These are phyloP conservation scores for Pangasianodon gigas DNA, from an alignment of 2,113 vertebrate genomes.

Conservation along the genomic window DNA sequence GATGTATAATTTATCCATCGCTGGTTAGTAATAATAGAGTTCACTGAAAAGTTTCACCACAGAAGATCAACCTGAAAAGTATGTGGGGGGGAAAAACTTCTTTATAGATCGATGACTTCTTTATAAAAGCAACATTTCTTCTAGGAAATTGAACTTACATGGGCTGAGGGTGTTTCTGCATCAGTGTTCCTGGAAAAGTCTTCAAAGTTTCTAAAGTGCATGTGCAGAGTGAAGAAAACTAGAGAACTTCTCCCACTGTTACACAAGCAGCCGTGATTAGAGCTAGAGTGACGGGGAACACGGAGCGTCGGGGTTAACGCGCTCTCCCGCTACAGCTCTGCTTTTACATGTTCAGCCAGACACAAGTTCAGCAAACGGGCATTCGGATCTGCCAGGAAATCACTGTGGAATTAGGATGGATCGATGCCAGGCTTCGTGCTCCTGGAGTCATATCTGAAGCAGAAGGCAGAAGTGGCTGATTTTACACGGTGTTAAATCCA, in stretches of 20 bases:
- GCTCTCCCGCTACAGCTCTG: background rate
- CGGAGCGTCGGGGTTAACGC: background rate
- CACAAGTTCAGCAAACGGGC: background rate
- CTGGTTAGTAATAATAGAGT: background rate
- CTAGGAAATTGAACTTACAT: background rate
- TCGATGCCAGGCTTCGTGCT: background rate
- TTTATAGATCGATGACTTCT: background rate
- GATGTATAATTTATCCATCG: background rate
- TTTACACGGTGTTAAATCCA: background rate
- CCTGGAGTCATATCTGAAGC: background rate
- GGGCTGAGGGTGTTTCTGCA: background rate
- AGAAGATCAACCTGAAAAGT: background rate
- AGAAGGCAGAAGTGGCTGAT: background rate
- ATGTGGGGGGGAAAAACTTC: background rate
- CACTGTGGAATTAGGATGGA: constrained; percentile 16
- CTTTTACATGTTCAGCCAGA: background rate
- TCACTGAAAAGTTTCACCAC: background rate
- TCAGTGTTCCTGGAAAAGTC: background rate
- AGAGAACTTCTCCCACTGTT: background rate
- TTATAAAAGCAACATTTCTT: background rate
- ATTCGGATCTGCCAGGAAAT: background rate
- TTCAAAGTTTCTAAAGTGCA: constrained; percentile 16
- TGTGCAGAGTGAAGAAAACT: background rate
- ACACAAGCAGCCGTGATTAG: constrained; percentile 1
- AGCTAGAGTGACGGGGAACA: background rate